Evolutionary conservation across 64 coral and sea anemone genomes (phyloP).

Genomic region (Dendrophyllia cribrosa): DNA sequence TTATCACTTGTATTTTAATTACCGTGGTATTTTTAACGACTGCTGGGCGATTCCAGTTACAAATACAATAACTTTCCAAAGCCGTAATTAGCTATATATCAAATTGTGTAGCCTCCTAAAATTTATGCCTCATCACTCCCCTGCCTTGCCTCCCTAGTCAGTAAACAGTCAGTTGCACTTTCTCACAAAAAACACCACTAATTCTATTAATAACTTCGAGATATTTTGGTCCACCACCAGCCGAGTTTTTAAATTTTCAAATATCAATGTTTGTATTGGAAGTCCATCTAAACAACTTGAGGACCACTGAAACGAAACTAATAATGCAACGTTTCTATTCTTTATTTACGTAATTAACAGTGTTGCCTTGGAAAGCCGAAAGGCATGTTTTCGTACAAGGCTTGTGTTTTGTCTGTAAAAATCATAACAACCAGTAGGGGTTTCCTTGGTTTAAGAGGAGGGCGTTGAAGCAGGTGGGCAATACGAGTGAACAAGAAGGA

Average conservation of each 20-base stretch:
- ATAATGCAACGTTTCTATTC: neutral
- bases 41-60: no score
- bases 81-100: no score
- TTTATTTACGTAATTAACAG: neutral
- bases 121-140: neutral
- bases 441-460: neutral
- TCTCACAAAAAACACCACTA: no score
- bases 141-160: neutral
- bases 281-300: neutral
- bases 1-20: no score
- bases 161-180: no score
- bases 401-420: neutral
- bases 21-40: no score
- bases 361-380: neutral
- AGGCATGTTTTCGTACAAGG: neutral
- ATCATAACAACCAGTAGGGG: no score
- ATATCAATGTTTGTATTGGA: neutral
- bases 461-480: constrained; percentile 16
- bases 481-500: neutral
- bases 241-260: neutral
- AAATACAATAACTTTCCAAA: no score
- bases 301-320: neutral
- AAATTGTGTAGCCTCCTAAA: neutral
- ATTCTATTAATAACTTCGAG: constrained; percentile 19
- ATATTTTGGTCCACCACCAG: neutral